Evolutionary conservation across 2,113 vertebrate species (phyloP).

Genomic region (Spea multiplicata): DNA sequence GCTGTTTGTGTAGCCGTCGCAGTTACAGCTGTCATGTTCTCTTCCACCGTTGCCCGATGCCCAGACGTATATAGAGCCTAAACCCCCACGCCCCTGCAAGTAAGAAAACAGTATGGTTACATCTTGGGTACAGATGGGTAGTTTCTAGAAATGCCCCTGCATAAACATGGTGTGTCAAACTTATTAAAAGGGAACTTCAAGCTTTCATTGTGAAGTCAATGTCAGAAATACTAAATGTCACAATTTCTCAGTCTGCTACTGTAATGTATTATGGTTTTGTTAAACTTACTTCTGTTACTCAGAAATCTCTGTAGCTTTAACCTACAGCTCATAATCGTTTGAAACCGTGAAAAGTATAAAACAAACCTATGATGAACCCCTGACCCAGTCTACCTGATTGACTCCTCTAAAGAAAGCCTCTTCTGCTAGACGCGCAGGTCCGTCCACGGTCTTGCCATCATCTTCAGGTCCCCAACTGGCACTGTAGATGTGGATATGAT

Average conservation of each 20-base stretch:
- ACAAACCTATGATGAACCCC: too few relatives aligned
- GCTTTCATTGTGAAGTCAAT: too few relatives aligned
- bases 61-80: constrained; percentile 98
- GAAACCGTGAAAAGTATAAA: not conserved
- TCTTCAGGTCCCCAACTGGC: constrained; percentile 96
- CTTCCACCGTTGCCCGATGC: constrained; percentile 94
- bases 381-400: constrained; percentile 73
- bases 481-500: constrained; percentile 91
- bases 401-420: constrained; percentile 91
- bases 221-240: too few relatives aligned
- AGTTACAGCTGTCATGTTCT: constrained; percentile 97
- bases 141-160: too few relatives aligned
- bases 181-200: too few relatives aligned
- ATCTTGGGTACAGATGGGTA: too few relatives aligned
- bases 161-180: too few relatives aligned
- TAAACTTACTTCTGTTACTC: too few relatives aligned
- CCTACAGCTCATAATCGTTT: too few relatives aligned
- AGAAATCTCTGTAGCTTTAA: too few relatives aligned
- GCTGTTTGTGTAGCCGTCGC: constrained; percentile 98
- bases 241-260: too few relatives aligned
- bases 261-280: too few relatives aligned
- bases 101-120: not conserved
- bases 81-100: constrained; percentile 80
- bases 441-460: constrained; percentile 92
- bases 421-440: constrained; percentile 89